phyloP scores from a whole-genome alignment of 2,797 vertebrate species.

The Heterohyrax brucei region DNA sequence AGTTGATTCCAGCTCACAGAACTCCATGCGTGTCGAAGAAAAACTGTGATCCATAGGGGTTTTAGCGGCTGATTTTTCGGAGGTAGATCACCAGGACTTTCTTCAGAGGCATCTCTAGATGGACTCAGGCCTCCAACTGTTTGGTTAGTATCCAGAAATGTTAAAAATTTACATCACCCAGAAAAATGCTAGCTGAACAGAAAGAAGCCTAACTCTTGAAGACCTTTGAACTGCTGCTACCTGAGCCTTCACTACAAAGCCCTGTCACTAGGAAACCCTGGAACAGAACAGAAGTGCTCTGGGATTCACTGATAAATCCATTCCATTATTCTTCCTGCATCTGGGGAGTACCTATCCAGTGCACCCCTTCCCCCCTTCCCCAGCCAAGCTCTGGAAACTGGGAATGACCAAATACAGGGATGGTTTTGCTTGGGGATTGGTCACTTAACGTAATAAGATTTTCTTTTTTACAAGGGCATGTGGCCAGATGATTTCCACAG shows the following conservation, averaged over 20 bases:
- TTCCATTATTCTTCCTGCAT: background rate
- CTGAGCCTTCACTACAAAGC: background rate
- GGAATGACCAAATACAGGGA: fast-evolving
- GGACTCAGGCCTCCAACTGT: background rate
- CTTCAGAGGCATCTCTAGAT: background rate
- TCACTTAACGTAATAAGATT: background rate
- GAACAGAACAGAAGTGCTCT: background rate
- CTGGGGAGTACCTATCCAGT: background rate
- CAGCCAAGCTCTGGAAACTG: background rate
- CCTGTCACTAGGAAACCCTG: background rate
- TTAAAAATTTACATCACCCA: background rate
- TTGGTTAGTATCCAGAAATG: background rate
- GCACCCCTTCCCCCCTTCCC: too few species aligned
- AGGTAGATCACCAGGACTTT: background rate
- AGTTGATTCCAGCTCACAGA: background rate
- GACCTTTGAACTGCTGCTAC: background rate
- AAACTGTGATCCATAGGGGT: too few species aligned
- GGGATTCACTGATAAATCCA: background rate
- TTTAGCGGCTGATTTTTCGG: background rate
- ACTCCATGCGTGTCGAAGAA: background rate
- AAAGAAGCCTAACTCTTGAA: background rate
- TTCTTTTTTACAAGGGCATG: background rate
- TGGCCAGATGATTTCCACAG: background rate
- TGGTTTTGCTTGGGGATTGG: background rate
- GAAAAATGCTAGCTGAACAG: background rate